Conservation (phyloP, 2,113 vertebrate species). For the Thunnus maccoyii region DNA sequence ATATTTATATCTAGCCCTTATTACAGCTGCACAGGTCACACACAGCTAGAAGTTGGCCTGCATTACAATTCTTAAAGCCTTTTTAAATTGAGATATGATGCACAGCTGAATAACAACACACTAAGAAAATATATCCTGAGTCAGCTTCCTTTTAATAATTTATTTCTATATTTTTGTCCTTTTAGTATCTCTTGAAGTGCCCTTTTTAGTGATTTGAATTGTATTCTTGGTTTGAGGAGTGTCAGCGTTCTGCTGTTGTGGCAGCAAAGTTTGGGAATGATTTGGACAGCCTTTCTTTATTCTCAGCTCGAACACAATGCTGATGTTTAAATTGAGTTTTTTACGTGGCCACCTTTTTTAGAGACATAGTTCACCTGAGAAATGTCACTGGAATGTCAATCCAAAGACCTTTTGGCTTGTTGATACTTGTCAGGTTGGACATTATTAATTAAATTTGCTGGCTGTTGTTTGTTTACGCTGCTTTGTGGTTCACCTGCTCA, state of each 20-base stretch:
- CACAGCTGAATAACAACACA: no score
- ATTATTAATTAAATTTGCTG: neutral
- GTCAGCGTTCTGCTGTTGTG: neutral
- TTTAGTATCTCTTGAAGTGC: no score
- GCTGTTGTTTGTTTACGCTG: constrained; percentile 9
- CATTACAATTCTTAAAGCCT: neutral
- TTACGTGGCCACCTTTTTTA: neutral
- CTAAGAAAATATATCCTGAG: no score
- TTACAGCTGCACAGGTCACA: no score
- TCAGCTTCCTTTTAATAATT: no score
- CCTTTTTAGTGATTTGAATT: no score
- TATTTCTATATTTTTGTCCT: no score
- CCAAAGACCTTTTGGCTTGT: neutral
- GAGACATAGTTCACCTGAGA: neutral
- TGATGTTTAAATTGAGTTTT: neutral
- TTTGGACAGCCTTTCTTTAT: neutral
- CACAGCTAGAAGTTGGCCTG: no score
- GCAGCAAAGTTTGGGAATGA: neutral
- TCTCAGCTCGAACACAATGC: neutral
- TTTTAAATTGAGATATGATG: neutral
- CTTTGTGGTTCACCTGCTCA: constrained; percentile 15
- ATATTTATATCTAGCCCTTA: neutral
- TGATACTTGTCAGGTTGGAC: neutral
- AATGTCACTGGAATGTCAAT: constrained; percentile 10
- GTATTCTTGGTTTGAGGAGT: neutral